Percentiles rank a stretch among this genome's conserved stretches.
Conservation (phyloP, 2,113 vertebrate genomes). For the Oceanites oceanicus region DNA sequence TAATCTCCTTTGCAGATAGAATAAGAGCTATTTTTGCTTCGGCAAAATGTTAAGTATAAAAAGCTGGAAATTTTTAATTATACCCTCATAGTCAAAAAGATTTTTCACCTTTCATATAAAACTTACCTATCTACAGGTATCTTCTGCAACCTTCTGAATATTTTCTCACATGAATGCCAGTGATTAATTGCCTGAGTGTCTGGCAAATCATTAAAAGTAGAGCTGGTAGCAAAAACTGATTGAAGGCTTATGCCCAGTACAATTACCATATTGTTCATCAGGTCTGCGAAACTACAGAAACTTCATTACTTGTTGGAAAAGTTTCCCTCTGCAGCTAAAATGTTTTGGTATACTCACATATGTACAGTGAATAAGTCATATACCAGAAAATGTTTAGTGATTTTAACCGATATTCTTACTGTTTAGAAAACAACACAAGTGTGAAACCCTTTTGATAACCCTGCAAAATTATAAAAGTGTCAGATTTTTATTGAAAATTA, state of each 20-base stretch:
- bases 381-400: background rate
- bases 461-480: background rate
- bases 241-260: background rate
- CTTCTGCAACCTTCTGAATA: background rate
- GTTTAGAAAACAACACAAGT: background rate
- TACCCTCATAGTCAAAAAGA: background rate
- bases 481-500: background rate
- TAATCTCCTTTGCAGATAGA: background rate
- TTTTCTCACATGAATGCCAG: background rate
- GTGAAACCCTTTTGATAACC: background rate
- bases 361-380: background rate
- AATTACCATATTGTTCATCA: background rate
- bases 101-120: background rate
- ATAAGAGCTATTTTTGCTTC: background rate
- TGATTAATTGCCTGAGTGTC: conserved; percentile 5
- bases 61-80: background rate
- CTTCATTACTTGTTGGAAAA: background rate
- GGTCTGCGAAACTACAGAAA: background rate
- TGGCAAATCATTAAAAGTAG: background rate
- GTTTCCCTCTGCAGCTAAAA: background rate
- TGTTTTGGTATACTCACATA: background rate
- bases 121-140: background rate
- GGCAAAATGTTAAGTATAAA: background rate
- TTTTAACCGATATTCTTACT: background rate
- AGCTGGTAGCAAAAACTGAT: background rate